phyloP scores from a whole-genome alignment of 2,888 invertebrate genomes.

The Abrostola tripartita region DNA sequence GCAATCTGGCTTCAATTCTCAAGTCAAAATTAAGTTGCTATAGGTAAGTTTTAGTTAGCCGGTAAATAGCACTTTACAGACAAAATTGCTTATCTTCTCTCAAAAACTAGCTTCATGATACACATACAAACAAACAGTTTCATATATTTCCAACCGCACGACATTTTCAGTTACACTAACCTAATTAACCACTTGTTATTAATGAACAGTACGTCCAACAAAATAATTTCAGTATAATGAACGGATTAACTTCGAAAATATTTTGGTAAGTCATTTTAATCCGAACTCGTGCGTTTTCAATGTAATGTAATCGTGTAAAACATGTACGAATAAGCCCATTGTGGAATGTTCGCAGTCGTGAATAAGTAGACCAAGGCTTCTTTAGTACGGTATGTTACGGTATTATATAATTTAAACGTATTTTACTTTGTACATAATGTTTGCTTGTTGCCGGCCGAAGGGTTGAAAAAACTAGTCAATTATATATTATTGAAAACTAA shows the following conservation, averaged over 20 bases:
- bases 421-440: background rate
- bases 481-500: no score
- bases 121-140: background rate
- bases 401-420: constrained; percentile 15
- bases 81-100: background rate
- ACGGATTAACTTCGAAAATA: constrained; percentile 38
- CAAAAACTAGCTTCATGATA: background rate
- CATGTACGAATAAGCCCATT: constrained; percentile 45
- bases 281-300: constrained; percentile 44
- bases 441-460: background rate
- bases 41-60: no score
- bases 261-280: constrained; percentile 52
- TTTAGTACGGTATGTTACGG: constrained; percentile 24
- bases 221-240: constrained; percentile 31
- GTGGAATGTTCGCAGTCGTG: constrained; percentile 39
- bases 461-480: no score
- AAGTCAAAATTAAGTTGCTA: no score
- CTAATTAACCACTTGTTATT: constrained; percentile 30
- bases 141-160: background rate
- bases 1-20: no score
- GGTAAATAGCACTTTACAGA: no score
- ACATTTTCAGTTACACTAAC: constrained; percentile 9
- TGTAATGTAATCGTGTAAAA: constrained; percentile 42
- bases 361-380: constrained; percentile 35
- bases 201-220: constrained; percentile 18